These are phyloP conservation scores for Malurus elegans DNA, from an alignment of 2,113 vertebrate genomes.

Conservation along the genomic window DNA sequence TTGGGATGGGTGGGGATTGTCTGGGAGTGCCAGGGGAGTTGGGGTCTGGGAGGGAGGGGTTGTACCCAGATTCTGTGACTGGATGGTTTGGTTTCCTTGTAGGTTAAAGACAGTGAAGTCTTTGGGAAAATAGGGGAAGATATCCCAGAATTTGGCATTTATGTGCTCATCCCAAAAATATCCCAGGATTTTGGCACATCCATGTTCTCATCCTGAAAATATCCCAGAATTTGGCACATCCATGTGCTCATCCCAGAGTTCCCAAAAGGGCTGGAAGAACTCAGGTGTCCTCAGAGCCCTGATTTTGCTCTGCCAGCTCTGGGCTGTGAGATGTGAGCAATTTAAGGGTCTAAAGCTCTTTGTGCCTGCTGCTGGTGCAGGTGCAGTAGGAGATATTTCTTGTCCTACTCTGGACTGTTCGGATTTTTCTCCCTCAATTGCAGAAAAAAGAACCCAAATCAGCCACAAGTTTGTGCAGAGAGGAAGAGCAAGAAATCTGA, in stretches of 20 bases:
- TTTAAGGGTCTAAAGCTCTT: neutral
- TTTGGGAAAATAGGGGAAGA: neutral
- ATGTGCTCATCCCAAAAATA: neutral
- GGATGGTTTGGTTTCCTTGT: neutral
- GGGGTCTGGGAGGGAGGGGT: neutral
- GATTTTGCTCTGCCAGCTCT: neutral
- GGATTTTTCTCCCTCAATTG: rapidly evolving
- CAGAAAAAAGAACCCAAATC: neutral
- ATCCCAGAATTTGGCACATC: neutral
- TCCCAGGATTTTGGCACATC: neutral
- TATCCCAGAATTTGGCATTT: neutral
- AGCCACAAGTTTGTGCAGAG: neutral
- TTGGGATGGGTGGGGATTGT: neutral
- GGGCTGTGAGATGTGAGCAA: neutral
- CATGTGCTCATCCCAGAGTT: neutral
- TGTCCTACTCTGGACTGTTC: neutral
- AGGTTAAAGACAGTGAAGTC: neutral
- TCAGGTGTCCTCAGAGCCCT: neutral
- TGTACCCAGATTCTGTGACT: neutral
- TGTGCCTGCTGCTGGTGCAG: neutral
- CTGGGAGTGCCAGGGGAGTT: neutral
- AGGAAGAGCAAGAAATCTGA: neutral
- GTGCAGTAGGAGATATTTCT: neutral
- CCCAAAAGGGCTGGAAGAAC: neutral
- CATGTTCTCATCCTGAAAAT: neutral